phyloP scores from a whole-genome alignment of 2,113 vertebrate species.

The Mastomys natalensis region DNA sequence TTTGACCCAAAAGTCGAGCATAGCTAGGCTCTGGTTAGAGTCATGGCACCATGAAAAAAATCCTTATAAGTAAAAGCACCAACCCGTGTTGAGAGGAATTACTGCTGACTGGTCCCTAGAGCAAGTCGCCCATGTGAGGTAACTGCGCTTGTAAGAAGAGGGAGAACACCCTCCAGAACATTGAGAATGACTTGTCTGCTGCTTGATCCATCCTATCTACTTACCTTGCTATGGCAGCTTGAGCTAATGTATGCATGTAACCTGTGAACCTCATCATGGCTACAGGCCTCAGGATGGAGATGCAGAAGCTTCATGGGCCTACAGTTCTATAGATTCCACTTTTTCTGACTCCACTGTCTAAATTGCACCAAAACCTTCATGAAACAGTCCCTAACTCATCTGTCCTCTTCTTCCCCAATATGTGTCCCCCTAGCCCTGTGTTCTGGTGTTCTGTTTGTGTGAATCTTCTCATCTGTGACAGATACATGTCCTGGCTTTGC shows the following conservation, averaged over 20 bases:
- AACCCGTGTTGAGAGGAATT: background rate
- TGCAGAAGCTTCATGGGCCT: background rate
- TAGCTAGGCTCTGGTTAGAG: background rate
- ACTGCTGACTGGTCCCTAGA: background rate
- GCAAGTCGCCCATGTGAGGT: too few species aligned
- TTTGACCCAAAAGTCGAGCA: background rate
- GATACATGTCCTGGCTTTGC: background rate
- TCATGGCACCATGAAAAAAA: background rate
- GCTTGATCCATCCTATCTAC: background rate
- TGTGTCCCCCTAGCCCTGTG: background rate
- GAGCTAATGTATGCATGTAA: background rate
- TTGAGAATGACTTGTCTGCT: background rate
- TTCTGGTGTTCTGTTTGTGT: background rate
- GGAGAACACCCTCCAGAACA: background rate
- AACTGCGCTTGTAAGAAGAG: background rate
- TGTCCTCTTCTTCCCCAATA: background rate
- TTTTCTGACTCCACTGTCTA: background rate
- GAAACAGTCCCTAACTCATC: background rate
- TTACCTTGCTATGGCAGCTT: background rate
- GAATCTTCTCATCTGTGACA: background rate
- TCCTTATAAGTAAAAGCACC: background rate
- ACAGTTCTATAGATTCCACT: background rate
- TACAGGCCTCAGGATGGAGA: background rate
- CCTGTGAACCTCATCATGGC: background rate
- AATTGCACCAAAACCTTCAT: background rate